phyloP scores from a whole-genome alignment of 2,888 invertebrate genomes.

The Lithophane leautieri region DNA sequence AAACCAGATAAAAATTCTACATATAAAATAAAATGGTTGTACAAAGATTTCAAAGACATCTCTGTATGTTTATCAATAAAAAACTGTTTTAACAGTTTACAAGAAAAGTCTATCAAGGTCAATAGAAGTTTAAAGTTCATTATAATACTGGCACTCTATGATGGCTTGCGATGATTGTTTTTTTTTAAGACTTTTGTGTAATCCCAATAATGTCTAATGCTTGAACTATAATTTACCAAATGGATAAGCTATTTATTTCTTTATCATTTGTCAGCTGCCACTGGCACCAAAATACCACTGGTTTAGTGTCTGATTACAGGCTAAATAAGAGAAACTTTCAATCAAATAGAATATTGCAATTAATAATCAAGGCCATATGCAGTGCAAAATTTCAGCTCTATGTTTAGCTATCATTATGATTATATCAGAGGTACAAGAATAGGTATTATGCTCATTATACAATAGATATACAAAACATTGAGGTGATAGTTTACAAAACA shows the following conservation, averaged over 20 bases:
- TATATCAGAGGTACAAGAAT: not conserved
- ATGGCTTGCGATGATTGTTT: too few species aligned
- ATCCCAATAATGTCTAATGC: not conserved
- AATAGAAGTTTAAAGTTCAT: not conserved
- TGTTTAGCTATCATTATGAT: not conserved
- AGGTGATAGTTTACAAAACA: slow-evolving; percentile 46
- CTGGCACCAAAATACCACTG: too few species aligned
- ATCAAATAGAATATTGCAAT: not conserved
- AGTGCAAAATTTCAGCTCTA: not conserved
- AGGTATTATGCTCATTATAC: not conserved
- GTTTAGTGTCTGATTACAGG: not conserved
- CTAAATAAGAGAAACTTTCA: not conserved
- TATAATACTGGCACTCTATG: not conserved
- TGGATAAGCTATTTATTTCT: too few species aligned
- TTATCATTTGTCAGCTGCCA: not conserved
- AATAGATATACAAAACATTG: slow-evolving; percentile 62
- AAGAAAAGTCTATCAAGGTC: slow-evolving; percentile 3
- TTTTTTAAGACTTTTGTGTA: too few species aligned
- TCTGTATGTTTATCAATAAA: slow-evolving; percentile 1
- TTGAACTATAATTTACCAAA: not conserved
- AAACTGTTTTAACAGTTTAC: not conserved
- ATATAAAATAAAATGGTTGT: not conserved
- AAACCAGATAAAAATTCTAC: not conserved
- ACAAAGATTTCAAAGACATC: not conserved
- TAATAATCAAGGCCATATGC: too few species aligned